Evolutionary conservation across 1,140 invertebrate genomes (phyloP), one percentile per base, ranked within the genome.

Genomic region (Uloborus diversus): DNA sequence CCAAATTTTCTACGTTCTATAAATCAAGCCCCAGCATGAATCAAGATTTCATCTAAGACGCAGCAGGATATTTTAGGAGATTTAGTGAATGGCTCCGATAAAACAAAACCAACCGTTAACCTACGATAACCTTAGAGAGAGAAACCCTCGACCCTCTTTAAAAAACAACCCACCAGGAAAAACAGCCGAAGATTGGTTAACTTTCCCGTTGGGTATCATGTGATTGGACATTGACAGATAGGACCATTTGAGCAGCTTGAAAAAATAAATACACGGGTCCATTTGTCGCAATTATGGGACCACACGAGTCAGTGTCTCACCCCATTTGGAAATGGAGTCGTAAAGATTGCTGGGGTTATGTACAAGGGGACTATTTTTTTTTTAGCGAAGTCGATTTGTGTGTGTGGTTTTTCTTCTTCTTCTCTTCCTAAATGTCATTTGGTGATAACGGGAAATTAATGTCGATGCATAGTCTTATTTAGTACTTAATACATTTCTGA

Each of bases 31-130:
- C n/a, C n/a, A n/a, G n/a, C n/a, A n/a, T n/a, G n/a, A n/a, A n/a
- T n/a, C n/a, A n/a, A n/a, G 20, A 49, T 49, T 49, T 49, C 14
- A 49, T 49, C 20, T 2, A 49, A 13, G 14, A 20, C 23, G 27
- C 53, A 57, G 65, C 49, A 30, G 14, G 28, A 51, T 68, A 9
- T 49, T 32, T 17, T n/a, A 25, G 35, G 37, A 51, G 65, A 68
- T 68, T 68, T 68, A 68, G n/a, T 23, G 65, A 33, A 68, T n/a
- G n/a, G 42, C 3, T 11, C 35, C 49, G 65, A 68, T 68, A 68
- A 30, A 17, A 68, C 53, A 73, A 59, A 61, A 20, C 35, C 49
- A 73, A 61, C 56, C 32, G 56, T 61, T 73, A 73, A 73, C 69
- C 69, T 25, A 14, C 4, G 69, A 73, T 73, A 73, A 73, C 69